Conservation (phyloP, 2,797 vertebrate genomes). For the Scyliorhinus canicula region DNA sequence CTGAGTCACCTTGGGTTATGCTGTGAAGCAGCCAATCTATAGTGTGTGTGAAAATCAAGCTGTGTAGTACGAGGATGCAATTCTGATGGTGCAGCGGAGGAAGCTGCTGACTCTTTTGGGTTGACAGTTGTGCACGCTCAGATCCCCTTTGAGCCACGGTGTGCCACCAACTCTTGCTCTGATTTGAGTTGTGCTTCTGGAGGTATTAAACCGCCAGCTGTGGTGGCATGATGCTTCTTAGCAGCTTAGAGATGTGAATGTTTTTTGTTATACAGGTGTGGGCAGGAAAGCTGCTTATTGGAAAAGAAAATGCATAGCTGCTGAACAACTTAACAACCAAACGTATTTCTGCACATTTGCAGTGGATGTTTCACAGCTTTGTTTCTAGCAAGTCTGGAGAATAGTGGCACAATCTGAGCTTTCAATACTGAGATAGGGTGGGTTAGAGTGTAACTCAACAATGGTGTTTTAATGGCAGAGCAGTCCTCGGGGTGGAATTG, state of each 20-base stretch:
- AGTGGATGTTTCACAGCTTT: neutral
- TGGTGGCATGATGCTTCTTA: neutral
- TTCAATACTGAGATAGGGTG: neutral
- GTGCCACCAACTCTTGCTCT: neutral
- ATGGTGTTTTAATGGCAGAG: neutral
- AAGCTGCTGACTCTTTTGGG: neutral
- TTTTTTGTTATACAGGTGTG: neutral
- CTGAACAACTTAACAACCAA: neutral
- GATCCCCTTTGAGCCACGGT: neutral
- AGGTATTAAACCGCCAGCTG: neutral
- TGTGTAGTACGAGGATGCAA: neutral
- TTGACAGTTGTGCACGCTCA: neutral
- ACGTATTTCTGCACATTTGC: neutral
- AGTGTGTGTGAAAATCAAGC: neutral
- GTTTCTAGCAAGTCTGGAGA: neutral
- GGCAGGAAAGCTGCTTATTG: neutral
- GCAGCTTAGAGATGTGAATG: neutral
- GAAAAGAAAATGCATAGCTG: neutral
- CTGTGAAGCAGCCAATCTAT: neutral
- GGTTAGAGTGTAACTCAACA: neutral
- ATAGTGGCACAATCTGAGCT: neutral
- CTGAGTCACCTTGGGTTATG: neutral
- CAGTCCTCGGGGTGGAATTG: neutral
- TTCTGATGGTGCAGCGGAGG: neutral
- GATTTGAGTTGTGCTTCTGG: neutral